Evolutionary conservation across 2,888 invertebrate genomes (phyloP).

Genomic region (Drosophila nr. medialis): DNA sequence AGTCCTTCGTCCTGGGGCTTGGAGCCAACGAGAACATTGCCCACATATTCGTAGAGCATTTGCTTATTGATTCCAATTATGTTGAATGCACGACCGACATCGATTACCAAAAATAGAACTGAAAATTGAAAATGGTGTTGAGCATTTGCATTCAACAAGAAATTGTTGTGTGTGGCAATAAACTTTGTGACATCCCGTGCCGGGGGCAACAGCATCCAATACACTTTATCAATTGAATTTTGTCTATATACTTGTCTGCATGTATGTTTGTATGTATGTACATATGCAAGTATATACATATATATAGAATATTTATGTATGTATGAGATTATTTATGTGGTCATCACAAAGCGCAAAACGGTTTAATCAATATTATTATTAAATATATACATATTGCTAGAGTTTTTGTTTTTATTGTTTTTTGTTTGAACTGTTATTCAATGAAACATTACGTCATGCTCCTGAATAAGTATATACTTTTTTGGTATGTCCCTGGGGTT

Average conservation of each 20-base stretch:
- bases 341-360: slow-evolving; percentile 44
- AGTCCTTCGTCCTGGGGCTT: slow-evolving; percentile 84
- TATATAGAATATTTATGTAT: slow-evolving; percentile 15
- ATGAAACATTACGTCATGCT: slow-evolving; percentile 76
- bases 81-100: slow-evolving; percentile 81
- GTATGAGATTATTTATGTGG: slow-evolving; percentile 44
- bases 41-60: slow-evolving; percentile 85
- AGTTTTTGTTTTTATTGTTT: slow-evolving; percentile 10
- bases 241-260: slow-evolving; percentile 42
- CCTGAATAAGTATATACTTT: slow-evolving; percentile 61
- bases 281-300: slow-evolving; percentile 12
- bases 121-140: slow-evolving; percentile 47
- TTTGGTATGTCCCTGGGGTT: slow-evolving; percentile 61
- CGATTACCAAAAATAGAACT: slow-evolving; percentile 79
- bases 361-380: slow-evolving; percentile 49
- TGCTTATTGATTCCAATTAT: slow-evolving; percentile 84
- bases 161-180: slow-evolving; percentile 54
- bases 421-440: slow-evolving; percentile 48
- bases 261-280: slow-evolving; percentile 7
- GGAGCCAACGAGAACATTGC: slow-evolving; percentile 84
- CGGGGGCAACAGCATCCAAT: slow-evolving; percentile 67
- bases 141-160: slow-evolving; percentile 40
- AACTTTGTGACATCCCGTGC: slow-evolving; percentile 39
- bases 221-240: slow-evolving; percentile 72
- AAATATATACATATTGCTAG: slow-evolving; percentile 23